Base-by-base conservation (phyloP, 2,113 vertebrate species). In the Thalassarche chlororhynchos region DNA sequence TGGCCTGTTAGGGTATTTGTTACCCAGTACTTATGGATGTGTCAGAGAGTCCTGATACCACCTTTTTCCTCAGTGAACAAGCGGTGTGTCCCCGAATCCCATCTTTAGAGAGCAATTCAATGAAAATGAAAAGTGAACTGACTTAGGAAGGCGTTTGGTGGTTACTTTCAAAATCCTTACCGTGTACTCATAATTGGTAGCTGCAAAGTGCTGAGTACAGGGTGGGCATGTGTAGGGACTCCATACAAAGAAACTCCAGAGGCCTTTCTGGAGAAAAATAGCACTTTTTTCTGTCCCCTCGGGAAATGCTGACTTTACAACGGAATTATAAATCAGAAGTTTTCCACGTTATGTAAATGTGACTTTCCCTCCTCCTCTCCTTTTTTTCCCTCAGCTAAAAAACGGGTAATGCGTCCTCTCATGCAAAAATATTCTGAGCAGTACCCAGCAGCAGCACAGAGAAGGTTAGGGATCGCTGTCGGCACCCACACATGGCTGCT, bases 391-490 rank as follows among this genome's bases (percentile, higher is more conserved):
- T 19, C 28, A 13, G 7, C 52, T 68, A 28, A 66, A 52, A 24
- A 46, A 32, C 3, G 5, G 32, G 20, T 24, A 31, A 14, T 36
- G 5, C 0, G 0, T 34, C 51, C 28, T n/a, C 15, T 62, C 36
- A 9, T 19, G 60, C 57, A 71, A 31, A 10, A 75, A 29, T 65
- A 31, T 19, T 72, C 46, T 70, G 46, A 34, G 47, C 21, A 6
- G 29, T n/a, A 31, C 40, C 65, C 38, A n/a, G 31, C 42, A 61
- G 78, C 54, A 71, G 46, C 1, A 3, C 47, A 58, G 42, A 21
- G 47, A 25, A 25, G n/a, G 36, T 25, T 17, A 2, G 9, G 26
- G 34, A 10, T 42, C 2, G 4, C 36, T 2, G 0, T 7, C 62
- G 64, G 76, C 24, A 42, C 18, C 36, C 72, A 8, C 9, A 5